Evolutionary conservation across 2,888 invertebrate genomes (phyloP), one percentile per base, ranked within the genome.

Genomic region (Petrolisthes cinctipes): DNA sequence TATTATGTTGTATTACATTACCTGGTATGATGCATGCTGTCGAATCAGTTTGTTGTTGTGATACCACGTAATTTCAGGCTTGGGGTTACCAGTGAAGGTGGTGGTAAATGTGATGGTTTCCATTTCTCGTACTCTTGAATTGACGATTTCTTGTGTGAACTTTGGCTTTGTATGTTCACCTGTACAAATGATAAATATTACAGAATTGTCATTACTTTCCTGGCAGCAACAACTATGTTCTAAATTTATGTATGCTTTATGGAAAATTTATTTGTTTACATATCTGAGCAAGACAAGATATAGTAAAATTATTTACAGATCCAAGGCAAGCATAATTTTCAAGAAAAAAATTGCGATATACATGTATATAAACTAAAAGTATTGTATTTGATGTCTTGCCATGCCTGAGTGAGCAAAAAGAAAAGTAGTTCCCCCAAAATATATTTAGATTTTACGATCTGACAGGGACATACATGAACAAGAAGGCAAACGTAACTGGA

Each of bases 51-150:
- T 85, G 20, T 87, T 85, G 61, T 89, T 85, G 76, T 90, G 90
- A 54, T 89, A 89, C 90, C 90, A 90, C 9, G 89, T 81, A 76
- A 90, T 90, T 75, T 90, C 90, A 61, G 90, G 90, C 82, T 90
- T 90, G 14, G 90, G 90, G 75, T 90, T 90, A 83, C 90, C 89
- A 37, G 79, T 76, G 80, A 90, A 90, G n/a, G 89, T 75, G 57
- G 89, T 83, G 9, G 89, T 90, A 54, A 90, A 86, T 61, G 89
- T 87, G 54, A 89, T 82, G 76, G 86, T 90, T 75, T 89, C 90
- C 90, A 90, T 90, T 85, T 90, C 90, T 83, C 82, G 87, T 81
- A 89, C 85, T 78, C 84, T 85, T 71, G 89, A 85, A 82, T 86
- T 71, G 51, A 71, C 83, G 75, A 90, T 82, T 82, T 90, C 90